phyloP scores from a whole-genome alignment of 2,888 invertebrate genomes.

The Nemotelus nigrinus region DNA sequence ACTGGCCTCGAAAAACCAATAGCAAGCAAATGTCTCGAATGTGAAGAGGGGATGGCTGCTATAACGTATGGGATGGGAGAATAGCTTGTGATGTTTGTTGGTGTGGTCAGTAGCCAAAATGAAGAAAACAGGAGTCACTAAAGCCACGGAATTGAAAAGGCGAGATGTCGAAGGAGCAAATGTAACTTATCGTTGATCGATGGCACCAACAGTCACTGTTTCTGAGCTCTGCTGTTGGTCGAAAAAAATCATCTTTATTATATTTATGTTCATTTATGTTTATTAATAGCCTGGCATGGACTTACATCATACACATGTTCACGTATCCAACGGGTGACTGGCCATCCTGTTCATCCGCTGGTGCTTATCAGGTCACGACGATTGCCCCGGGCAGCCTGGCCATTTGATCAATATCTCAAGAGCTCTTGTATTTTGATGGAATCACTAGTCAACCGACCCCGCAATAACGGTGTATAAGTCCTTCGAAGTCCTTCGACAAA shows the following conservation, averaged over 20 bases:
- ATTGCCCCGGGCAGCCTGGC: not conserved
- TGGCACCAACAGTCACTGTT: slow-evolving; percentile 13
- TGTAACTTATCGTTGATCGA: slow-evolving; percentile 19
- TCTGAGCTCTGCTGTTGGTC: not conserved
- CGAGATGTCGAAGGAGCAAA: not conserved
- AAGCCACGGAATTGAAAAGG: no score
- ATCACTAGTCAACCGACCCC: not conserved
- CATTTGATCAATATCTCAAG: slow-evolving; percentile 34
- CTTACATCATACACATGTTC: slow-evolving; percentile 13
- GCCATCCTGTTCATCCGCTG: no score
- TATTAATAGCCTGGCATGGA: not conserved
- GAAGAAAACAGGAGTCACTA: no score
- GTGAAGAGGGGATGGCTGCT: not conserved
- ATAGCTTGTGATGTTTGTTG: no score
- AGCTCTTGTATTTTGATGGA: slow-evolving; percentile 6
- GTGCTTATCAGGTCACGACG: not conserved
- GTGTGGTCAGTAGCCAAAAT: no score
- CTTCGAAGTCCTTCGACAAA: no score
- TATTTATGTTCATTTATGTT: slow-evolving; percentile 35
- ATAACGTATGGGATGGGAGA: no score
- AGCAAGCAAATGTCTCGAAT: not conserved
- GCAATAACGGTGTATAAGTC: not conserved
- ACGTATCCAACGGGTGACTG: not conserved
- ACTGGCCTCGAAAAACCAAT: slow-evolving; percentile 5
- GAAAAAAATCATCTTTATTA: slow-evolving; percentile 6